Base-by-base conservation (phyloP, 2,888 invertebrate genomes). In the Orchestes rusci region DNA sequence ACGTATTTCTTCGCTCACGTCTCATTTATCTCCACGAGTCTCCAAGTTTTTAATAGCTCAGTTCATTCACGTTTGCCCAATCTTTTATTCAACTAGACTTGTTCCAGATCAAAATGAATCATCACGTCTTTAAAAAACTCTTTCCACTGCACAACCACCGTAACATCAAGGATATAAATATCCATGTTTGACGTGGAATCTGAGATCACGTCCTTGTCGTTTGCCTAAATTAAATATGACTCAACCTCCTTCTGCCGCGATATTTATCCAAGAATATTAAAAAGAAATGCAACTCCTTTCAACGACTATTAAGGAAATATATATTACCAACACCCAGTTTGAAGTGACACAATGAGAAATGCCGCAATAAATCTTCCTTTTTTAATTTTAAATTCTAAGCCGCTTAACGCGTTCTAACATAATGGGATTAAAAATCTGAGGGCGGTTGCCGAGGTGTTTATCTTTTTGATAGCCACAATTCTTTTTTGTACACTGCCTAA, bases 311-410 rank as follows among this genome's bases (percentile, higher is more conserved):
- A 43, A 48, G 44, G 44, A 37, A 40, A 44, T 48, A 48, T 48
- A 48, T 48, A 48, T 48, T 48, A 48, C 44, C 37, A 40, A 48
- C 48, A 41, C 40, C 43, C 48, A 48, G 48, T 44, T 48, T 48
- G 48, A 48, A 48, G 41, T 44, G 48, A 48, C 48, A 44, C 40
- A 32, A 48, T 48, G 48, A 48, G 37, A 34, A 48, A 48, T 48
- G 44, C 33, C 35, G 35, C 40, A 4, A 48, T 48, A 48, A 48
- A 48, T 48, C 48, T 48, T 37, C 16, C 34, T 44, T 48, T 48
- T 43, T 48, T 48, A 41, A 48, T 41, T 48, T 48, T 41, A 41
- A 37, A 41, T 30, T 41, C 37, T 48, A 33, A 43, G 35, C 39
- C 34, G 35, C 39, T 39, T 27, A 3, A 15, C 17, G 36, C 29